Percentiles rank a stretch among this genome's conserved stretches.
These are phyloP conservation scores for Machimus atricapillus DNA, from an alignment of 2,888 invertebrate genomes.

Conservation along the genomic window DNA sequence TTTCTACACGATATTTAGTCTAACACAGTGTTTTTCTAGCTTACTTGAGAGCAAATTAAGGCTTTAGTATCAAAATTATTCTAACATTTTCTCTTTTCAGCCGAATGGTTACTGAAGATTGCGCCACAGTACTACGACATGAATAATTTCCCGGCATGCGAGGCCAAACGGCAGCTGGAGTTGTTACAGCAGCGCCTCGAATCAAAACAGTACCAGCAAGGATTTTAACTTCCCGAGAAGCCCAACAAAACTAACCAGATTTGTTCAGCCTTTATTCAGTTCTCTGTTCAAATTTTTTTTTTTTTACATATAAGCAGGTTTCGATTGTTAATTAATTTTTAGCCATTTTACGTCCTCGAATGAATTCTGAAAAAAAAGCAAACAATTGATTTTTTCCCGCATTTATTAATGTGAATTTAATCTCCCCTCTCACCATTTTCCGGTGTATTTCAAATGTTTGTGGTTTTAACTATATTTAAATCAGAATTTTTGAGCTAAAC, in stretches of 20 bases:
- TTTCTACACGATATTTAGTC: not conserved
- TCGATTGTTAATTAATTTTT: not conserved
- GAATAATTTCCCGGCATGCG: constrained; percentile 97
- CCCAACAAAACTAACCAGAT: not conserved
- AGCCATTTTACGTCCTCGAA: not conserved
- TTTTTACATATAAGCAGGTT: not conserved
- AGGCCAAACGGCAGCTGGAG: constrained; percentile 92
- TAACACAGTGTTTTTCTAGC: not conserved
- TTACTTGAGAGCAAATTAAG: not conserved
- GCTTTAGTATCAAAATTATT: not conserved
- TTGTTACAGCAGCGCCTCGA: constrained; percentile 85
- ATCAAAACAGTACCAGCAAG: constrained; percentile 86
- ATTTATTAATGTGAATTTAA: not conserved
- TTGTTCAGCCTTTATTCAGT: not conserved
- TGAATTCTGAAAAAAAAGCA: not conserved
- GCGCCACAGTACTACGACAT: constrained; percentile 99
- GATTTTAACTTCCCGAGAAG: constrained; percentile 68
- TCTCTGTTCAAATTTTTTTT: not conserved
- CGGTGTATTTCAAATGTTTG: not conserved
- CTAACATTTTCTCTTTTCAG: constrained; percentile 62
- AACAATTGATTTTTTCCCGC: not conserved
- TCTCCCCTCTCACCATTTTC: not conserved
- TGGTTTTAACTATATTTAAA: not conserved
- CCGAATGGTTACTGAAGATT: constrained; percentile 92
- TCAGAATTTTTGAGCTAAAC: not conserved